Base-by-base conservation (phyloP, 2,888 invertebrate genomes). In the Tipula lateralis region DNA sequence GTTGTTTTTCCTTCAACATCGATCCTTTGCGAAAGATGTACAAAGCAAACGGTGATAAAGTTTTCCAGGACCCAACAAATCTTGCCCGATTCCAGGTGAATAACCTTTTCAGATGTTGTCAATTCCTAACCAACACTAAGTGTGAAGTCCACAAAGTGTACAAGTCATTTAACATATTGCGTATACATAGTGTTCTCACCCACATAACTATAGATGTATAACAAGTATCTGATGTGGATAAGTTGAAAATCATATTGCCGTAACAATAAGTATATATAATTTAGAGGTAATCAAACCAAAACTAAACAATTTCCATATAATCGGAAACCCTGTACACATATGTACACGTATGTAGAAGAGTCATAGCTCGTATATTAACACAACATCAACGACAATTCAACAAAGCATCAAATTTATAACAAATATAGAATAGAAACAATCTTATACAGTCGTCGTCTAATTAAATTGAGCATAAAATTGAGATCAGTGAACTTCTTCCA, bases 391-490 rank as follows among this genome's bases (percentile, higher is more conserved):
- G 66, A 66, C 66, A 66, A 66, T 9, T 24, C 66, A 66, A 66
- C 66, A 66, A 66, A 66, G 66, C 66, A 66, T 66, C 66, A 66
- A 66, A 66, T 66, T 24, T 24, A 24, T 66, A 66, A 66, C 24
- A 66, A 66, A 66, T 66, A 66, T 44, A n/a, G 3, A 44, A n/a
- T n/a, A 44, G 3, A 44, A 66, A 50, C 19, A 9, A 39, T 50
- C 19, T 50, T 50, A 19, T 50, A 19, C 19, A 66, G 5, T 13
- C 5, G 13, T 39, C 39, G 0, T 66, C 66, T 66, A 66, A 66
- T 66, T 66, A 66, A 66, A 66, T 66, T 66, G 66, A 66, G 66
- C 66, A 66, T 66, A 66, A 24, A 66, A 66, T 66, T 66, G 66
- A 66, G 66, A 66, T 66, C 66, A 66, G 24, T 66, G 66, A 66